These are phyloP conservation scores for Tichodroma muraria DNA, from an alignment of 2,113 vertebrate species.

Conservation along the genomic window DNA sequence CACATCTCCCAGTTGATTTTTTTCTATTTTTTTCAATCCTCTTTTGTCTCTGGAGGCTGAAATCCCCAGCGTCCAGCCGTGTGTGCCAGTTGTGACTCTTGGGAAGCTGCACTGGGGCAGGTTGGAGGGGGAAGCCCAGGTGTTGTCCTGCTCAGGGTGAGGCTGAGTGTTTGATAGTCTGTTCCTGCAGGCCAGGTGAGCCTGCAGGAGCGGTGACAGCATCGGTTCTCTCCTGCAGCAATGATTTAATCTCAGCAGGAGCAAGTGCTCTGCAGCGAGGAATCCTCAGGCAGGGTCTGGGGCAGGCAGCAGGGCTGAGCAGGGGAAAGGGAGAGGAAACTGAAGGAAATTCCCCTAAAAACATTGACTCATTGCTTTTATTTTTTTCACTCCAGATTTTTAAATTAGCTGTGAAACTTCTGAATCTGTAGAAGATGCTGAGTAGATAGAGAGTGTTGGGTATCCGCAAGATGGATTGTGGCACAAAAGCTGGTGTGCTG, in stretches of 20 bases:
- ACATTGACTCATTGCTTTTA: background rate
- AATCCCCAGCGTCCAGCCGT: rapidly evolving
- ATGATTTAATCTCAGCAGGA: background rate
- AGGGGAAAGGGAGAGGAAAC: background rate
- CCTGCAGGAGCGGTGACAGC: background rate
- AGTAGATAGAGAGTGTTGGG: background rate
- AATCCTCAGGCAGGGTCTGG: background rate
- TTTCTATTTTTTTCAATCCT: background rate
- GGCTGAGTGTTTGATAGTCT: background rate
- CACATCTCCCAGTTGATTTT: background rate
- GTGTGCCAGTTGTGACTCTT: background rate
- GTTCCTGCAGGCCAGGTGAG: background rate
- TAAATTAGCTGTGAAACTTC: background rate
- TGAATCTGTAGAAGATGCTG: background rate
- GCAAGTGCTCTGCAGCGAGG: background rate
- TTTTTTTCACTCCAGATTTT: background rate
- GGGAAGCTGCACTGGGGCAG: background rate
- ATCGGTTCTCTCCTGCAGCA: background rate
- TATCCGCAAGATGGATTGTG: background rate
- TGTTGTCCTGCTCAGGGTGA: background rate
- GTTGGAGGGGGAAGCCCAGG: background rate
- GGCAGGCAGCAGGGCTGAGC: background rate
- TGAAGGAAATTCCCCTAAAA: background rate
- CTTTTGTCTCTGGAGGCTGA: background rate
- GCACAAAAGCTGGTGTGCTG: background rate